A percentile compares a stretch with the other conserved stretches of the same genome.
Conservation (phyloP, 92 coral and sea anemone genomes). For the Nematostella vectensis region DNA sequence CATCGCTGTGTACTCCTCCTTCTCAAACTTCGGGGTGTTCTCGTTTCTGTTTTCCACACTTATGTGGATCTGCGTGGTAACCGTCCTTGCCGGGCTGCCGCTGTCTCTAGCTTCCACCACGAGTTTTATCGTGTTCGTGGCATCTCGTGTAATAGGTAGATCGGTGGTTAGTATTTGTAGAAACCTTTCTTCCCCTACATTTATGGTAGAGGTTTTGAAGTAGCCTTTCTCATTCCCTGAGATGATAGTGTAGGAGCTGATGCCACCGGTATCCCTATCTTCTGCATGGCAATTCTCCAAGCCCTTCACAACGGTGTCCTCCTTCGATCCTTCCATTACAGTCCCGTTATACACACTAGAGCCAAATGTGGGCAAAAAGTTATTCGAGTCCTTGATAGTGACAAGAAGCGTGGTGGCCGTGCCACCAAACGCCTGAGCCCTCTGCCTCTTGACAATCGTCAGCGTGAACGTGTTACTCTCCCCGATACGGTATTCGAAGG, state of each 20-base stretch:
- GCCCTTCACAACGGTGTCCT: constrained; percentile 42
- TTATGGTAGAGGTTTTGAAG: constrained; percentile 25
- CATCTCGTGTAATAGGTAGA: constrained; percentile 27
- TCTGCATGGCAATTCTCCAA: constrained; percentile 65
- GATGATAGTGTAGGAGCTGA: constrained; percentile 44
- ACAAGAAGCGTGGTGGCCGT: constrained; percentile 47
- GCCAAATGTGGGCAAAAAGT: constrained; percentile 53
- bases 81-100: constrained; percentile 39
- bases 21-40: constrained; percentile 40
- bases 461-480: constrained; percentile 48
- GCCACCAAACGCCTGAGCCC: constrained; percentile 29
- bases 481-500: constrained; percentile 28
- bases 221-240: constrained; percentile 68
- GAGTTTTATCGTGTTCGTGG: constrained; percentile 28
- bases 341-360: constrained; percentile 51
- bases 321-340: constrained; percentile 42
- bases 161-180: constrained; percentile 45
- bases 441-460: constrained; percentile 39
- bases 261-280: constrained; percentile 53
- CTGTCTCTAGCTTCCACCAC: constrained; percentile 53
- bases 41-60: constrained; percentile 33
- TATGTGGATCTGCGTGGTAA: constrained; percentile 31
- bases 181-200: constrained; percentile 37
- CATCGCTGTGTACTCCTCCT: constrained; percentile 27
- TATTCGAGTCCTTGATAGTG: constrained; percentile 45